Base-by-base conservation (phyloP, 2,888 invertebrate species). In the Baccha elongata region DNA sequence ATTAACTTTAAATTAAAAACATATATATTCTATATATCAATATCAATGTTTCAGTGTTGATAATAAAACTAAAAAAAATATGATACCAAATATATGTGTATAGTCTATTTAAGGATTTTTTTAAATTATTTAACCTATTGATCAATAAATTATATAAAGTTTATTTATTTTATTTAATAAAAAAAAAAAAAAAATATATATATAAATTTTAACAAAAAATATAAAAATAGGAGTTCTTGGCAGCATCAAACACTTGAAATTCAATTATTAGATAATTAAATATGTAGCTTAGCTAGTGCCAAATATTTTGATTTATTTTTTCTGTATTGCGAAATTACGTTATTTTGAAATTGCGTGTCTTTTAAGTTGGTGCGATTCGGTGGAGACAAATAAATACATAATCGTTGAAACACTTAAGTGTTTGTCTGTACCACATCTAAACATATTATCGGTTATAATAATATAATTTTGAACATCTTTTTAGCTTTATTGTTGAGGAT, bases 251-350 rank as follows among this genome's bases (percentile, higher is more conserved):
- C 75, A 71, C 69, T 81, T 48, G 35, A 81, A 23, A 72, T 76
- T 81, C 76, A 81, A 76, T 76, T 76, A 81, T 58, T 81, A 76
- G 81, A 60, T 81, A 81, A 71, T 72, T 60, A 60, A 75, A 75
- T 32, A 65, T n/a, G n/a, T n/a, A n/a, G n/a, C n/a, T n/a, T 81
- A 81, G 81, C 76, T 81, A 81, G 81, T 81, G 81, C 81, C 81
- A 81, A 81, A 81, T 81, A 69, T 67, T 72, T 62, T 48, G 35
- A 62, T 52, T 37, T 55, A 15, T 13, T 46, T 2, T 29, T 23
- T 50, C n/a, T 17, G 10, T 52, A 42, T n/a, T 21, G n/a, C n/a
- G n/a, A n/a, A n/a, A n/a, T n/a, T n/a, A n/a, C n/a, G n/a, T n/a
- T n/a, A n/a, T 55, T 29, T 13, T 3, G 7, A 48, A 48, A 26